Evolutionary conservation across 2,888 invertebrate genomes (phyloP), one percentile per base, ranked within the genome.

Genomic region (Mamestra brassicae): DNA sequence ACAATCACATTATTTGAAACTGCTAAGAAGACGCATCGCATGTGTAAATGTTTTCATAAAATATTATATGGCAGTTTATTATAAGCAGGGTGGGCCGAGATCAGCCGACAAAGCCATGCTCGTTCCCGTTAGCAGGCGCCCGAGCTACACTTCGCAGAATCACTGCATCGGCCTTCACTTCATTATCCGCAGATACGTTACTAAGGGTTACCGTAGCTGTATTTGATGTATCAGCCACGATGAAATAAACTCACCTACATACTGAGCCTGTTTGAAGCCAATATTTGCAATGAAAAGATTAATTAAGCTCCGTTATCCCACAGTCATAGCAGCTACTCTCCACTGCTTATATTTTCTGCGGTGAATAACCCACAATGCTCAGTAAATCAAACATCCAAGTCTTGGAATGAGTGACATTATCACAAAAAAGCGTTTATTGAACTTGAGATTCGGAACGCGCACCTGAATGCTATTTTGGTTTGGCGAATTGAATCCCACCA

Each of bases 101-200:
- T 83, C 85, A 75, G 76, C 64, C 83, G 72, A 72, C 70, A 74
- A 73, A 66, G 79, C 34, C 70, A 47, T 61, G 74, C 69, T 66
- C 64, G 58, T 69, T 82, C 83, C 89, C 88, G 89, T 88, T 88
- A 89, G 72, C 73, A 74, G 55, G 69, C 64, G 71, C 61, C 64
- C 77, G 81, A 74, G 81, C 84, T 72, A 78, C 78, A 86, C 78
- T 88, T 87, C 81, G 72, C 76, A 74, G 83, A 84, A 86, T 78
- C 80, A 82, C 84, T 76, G 81, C 83, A 84, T 77, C 81, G 83
- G 78, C 80, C 78, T 76, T 72, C 69, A 78, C 80, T 76, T 76
- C 57, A 81, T 79, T 85, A 77, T 78, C 65, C 66, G 34, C 71
- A 75, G 71, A 80, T 60, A 74, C 63, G 62, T 74, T 64, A 74